A percentile compares a stretch with the other conserved stretches of the same genome.
Evolutionary conservation across 2,113 vertebrate genomes (phyloP).

Genomic region (Menura novaehollandiae): DNA sequence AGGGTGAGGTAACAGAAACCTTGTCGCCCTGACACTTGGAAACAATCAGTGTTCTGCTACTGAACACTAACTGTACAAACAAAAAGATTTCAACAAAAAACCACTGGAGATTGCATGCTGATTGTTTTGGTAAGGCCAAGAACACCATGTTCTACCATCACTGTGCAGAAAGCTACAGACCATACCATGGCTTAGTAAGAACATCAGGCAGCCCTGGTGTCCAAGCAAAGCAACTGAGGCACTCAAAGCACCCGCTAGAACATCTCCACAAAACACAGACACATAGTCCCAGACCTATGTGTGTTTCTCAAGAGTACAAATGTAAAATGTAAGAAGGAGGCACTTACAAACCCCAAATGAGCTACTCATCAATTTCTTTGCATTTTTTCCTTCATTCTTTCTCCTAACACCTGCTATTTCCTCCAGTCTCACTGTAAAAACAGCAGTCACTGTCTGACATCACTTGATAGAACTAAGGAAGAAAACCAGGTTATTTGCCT

Average conservation of each 20-base stretch:
- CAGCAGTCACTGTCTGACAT: background rate
- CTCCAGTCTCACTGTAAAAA: background rate
- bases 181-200: rapidly evolving
- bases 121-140: background rate
- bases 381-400: background rate
- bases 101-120: background rate
- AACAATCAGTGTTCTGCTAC: background rate
- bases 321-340: background rate
- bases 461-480: background rate
- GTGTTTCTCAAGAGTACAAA: background rate
- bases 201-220: background rate
- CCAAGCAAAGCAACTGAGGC: background rate
- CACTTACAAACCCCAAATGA: background rate
- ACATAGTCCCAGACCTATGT: rapidly evolving
- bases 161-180: background rate
- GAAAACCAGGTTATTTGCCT: background rate
- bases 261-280: background rate
- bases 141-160: background rate
- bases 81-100: background rate
- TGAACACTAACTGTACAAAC: background rate
- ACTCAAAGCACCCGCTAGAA: background rate
- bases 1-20: background rate
- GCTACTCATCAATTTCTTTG: background rate
- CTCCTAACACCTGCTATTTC: background rate
- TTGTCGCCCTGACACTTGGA: background rate